A percentile compares a stretch with the other conserved stretches of the same genome.
These are phyloP conservation scores for Anguilla marmorata DNA, from an alignment of 2,797 vertebrate species.

Conservation along the genomic window DNA sequence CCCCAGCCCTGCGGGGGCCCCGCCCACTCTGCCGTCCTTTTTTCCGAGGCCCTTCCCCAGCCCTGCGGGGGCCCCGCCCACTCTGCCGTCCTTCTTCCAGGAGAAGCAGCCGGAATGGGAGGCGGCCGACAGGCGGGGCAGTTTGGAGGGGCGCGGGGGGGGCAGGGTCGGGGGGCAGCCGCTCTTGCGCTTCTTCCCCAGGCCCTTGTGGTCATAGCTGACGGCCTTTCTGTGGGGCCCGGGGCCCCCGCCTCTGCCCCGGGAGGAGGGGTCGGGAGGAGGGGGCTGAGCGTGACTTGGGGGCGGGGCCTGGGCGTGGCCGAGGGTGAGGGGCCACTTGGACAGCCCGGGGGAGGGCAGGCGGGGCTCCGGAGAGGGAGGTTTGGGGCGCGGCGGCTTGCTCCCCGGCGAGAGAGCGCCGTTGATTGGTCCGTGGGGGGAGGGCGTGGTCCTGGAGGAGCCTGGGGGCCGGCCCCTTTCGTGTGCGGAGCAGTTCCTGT, in stretches of 20 bases:
- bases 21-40: conserved; percentile 75
- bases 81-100: conserved; percentile 82
- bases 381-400: conserved; percentile 70
- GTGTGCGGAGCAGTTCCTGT: conserved; percentile 82
- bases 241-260: conserved; percentile 62
- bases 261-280: conserved; percentile 59
- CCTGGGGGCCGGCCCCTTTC: conserved; percentile 71
- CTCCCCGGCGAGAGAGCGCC: conserved; percentile 72
- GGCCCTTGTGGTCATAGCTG: conserved; percentile 77
- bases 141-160: conserved; percentile 70
- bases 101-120: conserved; percentile 74
- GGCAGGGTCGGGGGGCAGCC: conserved; percentile 60
- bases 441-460: conserved; percentile 65
- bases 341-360: conserved; percentile 69
- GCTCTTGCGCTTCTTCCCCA: conserved; percentile 83
- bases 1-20: conserved; percentile 74
- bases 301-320: conserved; percentile 50
- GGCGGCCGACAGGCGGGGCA: conserved; percentile 72
- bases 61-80: conserved; percentile 64
- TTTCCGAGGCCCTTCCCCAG: conserved; percentile 85
- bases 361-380: conserved; percentile 63
- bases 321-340: conserved; percentile 62
- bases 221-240: conserved; percentile 56
- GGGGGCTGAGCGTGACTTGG: conserved; percentile 47
- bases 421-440: conserved; percentile 76